Percentiles rank a stretch among this genome's conserved stretches.
Conservation (phyloP, 2,888 invertebrate genomes). For the Agonopterix subpropinquella region DNA sequence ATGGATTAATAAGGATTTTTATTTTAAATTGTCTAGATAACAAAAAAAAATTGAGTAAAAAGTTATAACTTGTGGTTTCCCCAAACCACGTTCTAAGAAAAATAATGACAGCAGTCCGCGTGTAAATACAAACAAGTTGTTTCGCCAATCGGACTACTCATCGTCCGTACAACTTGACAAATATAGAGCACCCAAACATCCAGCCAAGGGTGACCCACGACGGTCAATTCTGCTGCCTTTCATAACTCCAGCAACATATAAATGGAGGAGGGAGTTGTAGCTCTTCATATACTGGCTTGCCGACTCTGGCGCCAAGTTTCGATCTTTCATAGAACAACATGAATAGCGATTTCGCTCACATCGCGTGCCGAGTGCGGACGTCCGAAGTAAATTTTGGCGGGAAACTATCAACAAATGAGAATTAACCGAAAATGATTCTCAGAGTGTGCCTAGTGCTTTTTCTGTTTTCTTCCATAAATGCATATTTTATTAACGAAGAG, state of each 20-base stretch:
- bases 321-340: conserved; percentile 20
- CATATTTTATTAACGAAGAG: conserved; percentile 20
- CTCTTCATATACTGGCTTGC: conserved; percentile 24
- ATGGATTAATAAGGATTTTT: no score
- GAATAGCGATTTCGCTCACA: conserved; percentile 37
- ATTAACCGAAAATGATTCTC: conserved; percentile 17
- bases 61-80: background rate
- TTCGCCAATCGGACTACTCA: background rate
- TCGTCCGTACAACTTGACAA: conserved; percentile 2
- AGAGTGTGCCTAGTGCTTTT: conserved; percentile 4
- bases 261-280: conserved; percentile 20
- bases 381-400: conserved; percentile 13
- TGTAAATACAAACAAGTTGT: conserved; percentile 2
- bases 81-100: background rate
- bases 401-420: conserved; percentile 12
- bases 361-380: conserved; percentile 36
- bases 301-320: conserved; percentile 35
- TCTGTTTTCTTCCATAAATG: background rate
- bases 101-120: background rate
- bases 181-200: conserved; percentile 5
- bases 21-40: no score
- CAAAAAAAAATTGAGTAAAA: no score
- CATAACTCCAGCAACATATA: background rate
- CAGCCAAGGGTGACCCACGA: background rate
- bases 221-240: background rate